Conservation (phyloP, 1,140 invertebrate genomes). For the Panulirus ornatus region DNA sequence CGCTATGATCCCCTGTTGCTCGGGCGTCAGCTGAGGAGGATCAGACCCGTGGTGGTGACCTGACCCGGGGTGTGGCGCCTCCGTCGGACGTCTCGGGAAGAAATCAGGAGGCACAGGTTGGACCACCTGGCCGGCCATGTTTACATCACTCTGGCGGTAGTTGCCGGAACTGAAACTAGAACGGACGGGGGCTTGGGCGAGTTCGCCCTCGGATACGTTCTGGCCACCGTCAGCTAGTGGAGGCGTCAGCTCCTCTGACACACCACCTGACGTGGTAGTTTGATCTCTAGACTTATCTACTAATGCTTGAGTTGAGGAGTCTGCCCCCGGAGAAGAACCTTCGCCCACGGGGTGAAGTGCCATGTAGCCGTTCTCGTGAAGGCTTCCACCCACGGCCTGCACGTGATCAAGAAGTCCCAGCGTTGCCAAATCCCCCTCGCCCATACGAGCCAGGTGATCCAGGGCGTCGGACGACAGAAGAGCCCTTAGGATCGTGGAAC, state of each 20-base stretch:
- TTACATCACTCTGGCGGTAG: conserved; percentile 22
- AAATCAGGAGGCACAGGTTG: conserved; percentile 8
- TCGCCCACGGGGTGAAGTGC: no score
- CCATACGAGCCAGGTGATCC: not conserved
- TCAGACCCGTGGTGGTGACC: not conserved
- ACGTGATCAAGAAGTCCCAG: not conserved
- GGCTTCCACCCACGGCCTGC: not conserved
- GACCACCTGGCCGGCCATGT: not conserved
- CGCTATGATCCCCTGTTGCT: conserved; percentile 27
- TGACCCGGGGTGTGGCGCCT: not conserved
- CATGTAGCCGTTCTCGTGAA: no score
- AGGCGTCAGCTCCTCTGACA: no score
- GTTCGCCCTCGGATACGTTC: no score
- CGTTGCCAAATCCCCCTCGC: not conserved
- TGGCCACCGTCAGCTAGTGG: not conserved
- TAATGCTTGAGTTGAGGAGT: no score
- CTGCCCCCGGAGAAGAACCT: no score
- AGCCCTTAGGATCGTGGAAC: not conserved
- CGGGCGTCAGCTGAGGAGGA: not conserved
- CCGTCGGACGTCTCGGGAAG: conserved; percentile 8
- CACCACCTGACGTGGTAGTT: no score
- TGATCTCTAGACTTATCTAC: no score
- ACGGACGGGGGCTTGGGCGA: not conserved
- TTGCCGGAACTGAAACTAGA: not conserved
- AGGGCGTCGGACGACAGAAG: not conserved